Percentiles rank a stretch among this genome's conserved stretches.
Evolutionary conservation across 2,888 invertebrate genomes (phyloP).

Genomic region (Oegoconia quadripuncta): DNA sequence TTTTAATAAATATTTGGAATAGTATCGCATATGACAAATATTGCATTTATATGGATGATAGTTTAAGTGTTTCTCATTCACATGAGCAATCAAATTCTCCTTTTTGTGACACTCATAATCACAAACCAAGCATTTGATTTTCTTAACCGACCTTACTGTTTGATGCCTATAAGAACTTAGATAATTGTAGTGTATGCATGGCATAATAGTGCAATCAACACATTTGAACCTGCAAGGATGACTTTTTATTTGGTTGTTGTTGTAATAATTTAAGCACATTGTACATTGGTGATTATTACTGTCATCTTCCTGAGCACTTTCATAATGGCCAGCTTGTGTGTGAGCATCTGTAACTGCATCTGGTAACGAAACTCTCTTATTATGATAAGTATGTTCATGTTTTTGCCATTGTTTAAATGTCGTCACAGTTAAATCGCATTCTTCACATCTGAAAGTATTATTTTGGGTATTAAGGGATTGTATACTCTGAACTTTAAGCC

Average conservation of each 20-base stretch:
- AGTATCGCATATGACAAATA: constrained; percentile 45
- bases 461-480: constrained; percentile 9
- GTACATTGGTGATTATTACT: too few species aligned
- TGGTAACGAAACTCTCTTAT: not conserved
- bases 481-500: not conserved
- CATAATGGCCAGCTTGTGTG: not conserved
- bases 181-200: constrained; percentile 47
- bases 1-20: constrained; percentile 42
- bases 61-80: constrained; percentile 48
- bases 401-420: constrained; percentile 1
- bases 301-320: not conserved
- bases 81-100: constrained; percentile 43
- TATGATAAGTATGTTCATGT: not conserved
- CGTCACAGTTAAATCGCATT: not conserved
- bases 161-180: constrained; percentile 45
- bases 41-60: constrained; percentile 49
- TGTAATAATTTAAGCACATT: not conserved
- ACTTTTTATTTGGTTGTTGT: not conserved
- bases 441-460: not conserved
- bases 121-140: constrained; percentile 44
- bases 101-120: constrained; percentile 45
- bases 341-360: not conserved
- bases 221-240: constrained; percentile 32
- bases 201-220: constrained; percentile 34
- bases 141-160: constrained; percentile 30